phyloP scores from a whole-genome alignment of 2,797 vertebrate species.

The Rhincodon typus region DNA sequence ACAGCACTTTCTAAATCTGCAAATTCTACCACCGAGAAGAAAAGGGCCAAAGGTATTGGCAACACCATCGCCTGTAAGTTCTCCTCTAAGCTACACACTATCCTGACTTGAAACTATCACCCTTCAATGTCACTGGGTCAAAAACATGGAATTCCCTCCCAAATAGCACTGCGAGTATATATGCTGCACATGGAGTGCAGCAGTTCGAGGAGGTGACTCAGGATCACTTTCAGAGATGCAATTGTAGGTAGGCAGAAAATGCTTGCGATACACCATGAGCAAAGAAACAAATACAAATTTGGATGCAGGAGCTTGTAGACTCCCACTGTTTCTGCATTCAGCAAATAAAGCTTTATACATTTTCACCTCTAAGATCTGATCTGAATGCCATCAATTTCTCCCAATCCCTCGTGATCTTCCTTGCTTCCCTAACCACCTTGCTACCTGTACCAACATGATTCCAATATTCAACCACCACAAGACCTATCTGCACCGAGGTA shows the following conservation, averaged over 20 bases:
- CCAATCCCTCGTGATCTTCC: background rate
- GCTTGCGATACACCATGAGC: background rate
- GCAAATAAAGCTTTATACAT: background rate
- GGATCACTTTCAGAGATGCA: too few species aligned
- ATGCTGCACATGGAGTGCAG: background rate
- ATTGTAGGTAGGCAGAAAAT: too few species aligned
- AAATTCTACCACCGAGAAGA: background rate
- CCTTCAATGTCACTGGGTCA: background rate
- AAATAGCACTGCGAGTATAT: background rate
- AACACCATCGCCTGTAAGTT: background rate
- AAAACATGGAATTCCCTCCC: background rate
- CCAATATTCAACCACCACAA: background rate
- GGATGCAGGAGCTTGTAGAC: background rate
- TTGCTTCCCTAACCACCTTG: background rate
- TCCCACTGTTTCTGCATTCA: background rate
- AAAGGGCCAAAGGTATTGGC: background rate
- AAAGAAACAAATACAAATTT: background rate
- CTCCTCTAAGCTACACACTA: background rate
- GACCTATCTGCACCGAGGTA: background rate
- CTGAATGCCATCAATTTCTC: background rate
- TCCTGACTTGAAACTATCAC: background rate
- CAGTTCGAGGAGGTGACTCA: background rate
- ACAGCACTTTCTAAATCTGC: background rate
- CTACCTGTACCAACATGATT: background rate
- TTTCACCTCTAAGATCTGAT: background rate